These are phyloP conservation scores for Lipophrys pholis DNA, from an alignment of 2,113 vertebrate genomes.

Conservation along the genomic window DNA sequence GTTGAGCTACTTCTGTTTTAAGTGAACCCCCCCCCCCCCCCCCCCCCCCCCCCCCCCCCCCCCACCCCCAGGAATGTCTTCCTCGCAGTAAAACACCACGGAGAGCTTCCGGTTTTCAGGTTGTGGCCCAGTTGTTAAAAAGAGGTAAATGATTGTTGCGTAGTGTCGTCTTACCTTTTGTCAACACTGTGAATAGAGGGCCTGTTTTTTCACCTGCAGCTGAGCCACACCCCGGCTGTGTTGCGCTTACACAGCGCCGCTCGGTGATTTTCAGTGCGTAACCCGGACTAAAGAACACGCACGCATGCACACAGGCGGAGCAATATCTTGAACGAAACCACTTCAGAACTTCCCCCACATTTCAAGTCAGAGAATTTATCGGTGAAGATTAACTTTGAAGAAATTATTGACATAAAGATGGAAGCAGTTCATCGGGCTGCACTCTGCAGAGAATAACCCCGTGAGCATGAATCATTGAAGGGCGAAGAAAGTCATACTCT, in stretches of 20 bases:
- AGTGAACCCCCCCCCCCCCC: constrained; percentile 11
- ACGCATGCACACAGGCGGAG: no score
- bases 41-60: neutral
- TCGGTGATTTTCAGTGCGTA: neutral
- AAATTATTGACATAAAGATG: neutral
- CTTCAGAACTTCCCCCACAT: no score
- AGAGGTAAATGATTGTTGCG: constrained; percentile 57
- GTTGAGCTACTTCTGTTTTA: no score
- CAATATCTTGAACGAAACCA: no score
- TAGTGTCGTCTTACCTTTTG: constrained; percentile 62
- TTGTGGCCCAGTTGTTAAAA: neutral
- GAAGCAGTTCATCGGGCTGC: no score
- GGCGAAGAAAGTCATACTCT: no score
- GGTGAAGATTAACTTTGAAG: no score
- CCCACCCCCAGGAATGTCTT: neutral
- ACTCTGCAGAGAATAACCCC: no score
- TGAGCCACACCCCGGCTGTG: constrained; percentile 24
- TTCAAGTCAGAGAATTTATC: no score
- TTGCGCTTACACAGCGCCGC: neutral
- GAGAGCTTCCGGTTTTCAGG: no score
- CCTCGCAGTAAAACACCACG: no score
- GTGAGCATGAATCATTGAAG: no score
- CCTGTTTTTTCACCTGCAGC: constrained; percentile 3
- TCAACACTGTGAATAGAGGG: constrained; percentile 17
- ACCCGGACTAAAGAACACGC: neutral